Conservation (phyloP, 1,140 invertebrate genomes). For the Drosophila murphyi region DNA sequence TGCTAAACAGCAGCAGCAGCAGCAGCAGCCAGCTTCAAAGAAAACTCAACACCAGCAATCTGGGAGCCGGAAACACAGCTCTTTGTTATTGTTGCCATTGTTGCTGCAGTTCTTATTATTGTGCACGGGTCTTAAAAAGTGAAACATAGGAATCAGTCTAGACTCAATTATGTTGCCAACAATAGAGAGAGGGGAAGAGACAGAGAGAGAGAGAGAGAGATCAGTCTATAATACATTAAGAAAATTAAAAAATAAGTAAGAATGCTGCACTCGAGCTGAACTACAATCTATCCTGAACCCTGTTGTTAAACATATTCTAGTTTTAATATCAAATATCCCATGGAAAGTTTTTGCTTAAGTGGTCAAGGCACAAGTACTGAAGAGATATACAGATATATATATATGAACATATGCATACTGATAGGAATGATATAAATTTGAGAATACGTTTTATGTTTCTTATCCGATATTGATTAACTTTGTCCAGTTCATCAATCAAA, state of each 20-base stretch:
- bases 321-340: not conserved
- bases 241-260: not conserved
- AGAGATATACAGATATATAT: too few relatives aligned
- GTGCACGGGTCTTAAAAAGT: slow-evolving; percentile 25
- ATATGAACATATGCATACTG: too few relatives aligned
- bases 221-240: not conserved
- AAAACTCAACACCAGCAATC: slow-evolving; percentile 55
- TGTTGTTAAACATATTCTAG: not conserved
- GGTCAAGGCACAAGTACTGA: too few relatives aligned
- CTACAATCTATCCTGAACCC: too few relatives aligned
- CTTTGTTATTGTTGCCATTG: slow-evolving; percentile 26
- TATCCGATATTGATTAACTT: too few relatives aligned
- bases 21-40: slow-evolving; percentile 32
- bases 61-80: slow-evolving; percentile 33
- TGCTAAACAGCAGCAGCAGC: slow-evolving; percentile 40
- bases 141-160: slow-evolving; percentile 20
- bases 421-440: too few relatives aligned
- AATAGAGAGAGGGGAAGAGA: not conserved
- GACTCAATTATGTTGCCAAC: slow-evolving; percentile 28
- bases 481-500: too few relatives aligned
- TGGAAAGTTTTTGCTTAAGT: too few relatives aligned
- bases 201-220: not conserved
- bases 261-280: too few relatives aligned
- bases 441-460: too few relatives aligned
- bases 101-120: not conserved